Evolutionary conservation across 1,140 invertebrate genomes (phyloP).

Genomic region (Andricus grossulariae): DNA sequence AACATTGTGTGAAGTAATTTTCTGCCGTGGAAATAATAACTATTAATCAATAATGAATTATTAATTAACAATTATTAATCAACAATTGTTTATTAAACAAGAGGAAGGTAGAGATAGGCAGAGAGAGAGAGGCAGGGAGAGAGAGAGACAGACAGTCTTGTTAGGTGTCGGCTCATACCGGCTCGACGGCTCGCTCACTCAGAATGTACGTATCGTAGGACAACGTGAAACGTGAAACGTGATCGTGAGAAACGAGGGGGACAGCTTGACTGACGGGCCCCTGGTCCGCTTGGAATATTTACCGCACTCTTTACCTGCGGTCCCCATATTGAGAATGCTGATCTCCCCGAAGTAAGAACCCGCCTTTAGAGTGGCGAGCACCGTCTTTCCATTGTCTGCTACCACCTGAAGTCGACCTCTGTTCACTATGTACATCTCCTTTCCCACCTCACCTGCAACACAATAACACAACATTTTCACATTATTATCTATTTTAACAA

Average conservation of each 20-base stretch:
- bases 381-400: slow-evolving; percentile 96
- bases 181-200: slow-evolving; percentile 69
- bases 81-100: slow-evolving; percentile 37
- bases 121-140: slow-evolving; percentile 54
- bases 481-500: background rate
- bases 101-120: slow-evolving; percentile 36
- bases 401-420: slow-evolving; percentile 96
- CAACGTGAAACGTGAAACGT: slow-evolving; percentile 72
- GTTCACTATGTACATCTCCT: slow-evolving; percentile 99
- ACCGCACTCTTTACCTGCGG: slow-evolving; percentile 97
- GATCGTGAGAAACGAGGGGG: slow-evolving; percentile 71
- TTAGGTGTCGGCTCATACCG: slow-evolving; percentile 73
- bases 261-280: slow-evolving; percentile 67
- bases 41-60: no score
- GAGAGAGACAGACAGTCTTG: slow-evolving; percentile 59
- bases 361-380: slow-evolving; percentile 96
- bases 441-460: slow-evolving; percentile 94
- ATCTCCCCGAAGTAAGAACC: slow-evolving; percentile 99
- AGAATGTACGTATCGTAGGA: slow-evolving; percentile 58
- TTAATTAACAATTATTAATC: slow-evolving; percentile 17
- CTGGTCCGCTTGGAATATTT: slow-evolving; percentile 86
- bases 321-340: slow-evolving; percentile 99
- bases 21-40: slow-evolving; percentile 37
- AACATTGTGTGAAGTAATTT: slow-evolving; percentile 1
- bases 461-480: background rate